These are phyloP conservation scores for Bimastos eiseni DNA, from an alignment of 2,888 invertebrate species.

Conservation along the genomic window DNA sequence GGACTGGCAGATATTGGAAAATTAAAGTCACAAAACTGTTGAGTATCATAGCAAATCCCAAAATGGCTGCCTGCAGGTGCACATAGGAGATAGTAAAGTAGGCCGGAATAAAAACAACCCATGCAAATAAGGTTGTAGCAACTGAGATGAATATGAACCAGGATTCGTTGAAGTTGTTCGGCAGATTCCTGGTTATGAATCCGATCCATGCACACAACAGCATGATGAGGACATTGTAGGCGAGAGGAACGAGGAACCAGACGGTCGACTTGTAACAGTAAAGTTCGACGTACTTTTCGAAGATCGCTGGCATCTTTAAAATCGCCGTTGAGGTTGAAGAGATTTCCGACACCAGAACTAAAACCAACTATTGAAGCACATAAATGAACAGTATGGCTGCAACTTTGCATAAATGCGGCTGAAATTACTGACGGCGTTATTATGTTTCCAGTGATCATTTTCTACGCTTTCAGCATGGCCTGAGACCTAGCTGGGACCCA, in stretches of 20 bases:
- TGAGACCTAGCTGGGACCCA: no score
- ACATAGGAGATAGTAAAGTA: slow-evolving; percentile 38
- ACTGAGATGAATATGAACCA: slow-evolving; percentile 43
- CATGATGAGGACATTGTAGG: slow-evolving; percentile 37
- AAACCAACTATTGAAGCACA: background rate
- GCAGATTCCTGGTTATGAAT: slow-evolving; percentile 40
- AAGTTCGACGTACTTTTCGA: slow-evolving; percentile 9
- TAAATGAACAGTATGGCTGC: no score
- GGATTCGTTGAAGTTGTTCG: slow-evolving; percentile 43
- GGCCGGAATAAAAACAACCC: slow-evolving; percentile 40
- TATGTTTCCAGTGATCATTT: no score
- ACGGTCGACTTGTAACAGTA: slow-evolving; percentile 37
- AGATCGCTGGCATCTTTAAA: background rate
- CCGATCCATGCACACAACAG: slow-evolving; percentile 36
- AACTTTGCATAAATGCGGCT: no score
- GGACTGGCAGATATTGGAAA: slow-evolving; percentile 36
- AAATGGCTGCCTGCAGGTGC: slow-evolving; percentile 32
- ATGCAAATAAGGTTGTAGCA: slow-evolving; percentile 38
- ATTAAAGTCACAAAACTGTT: slow-evolving; percentile 34
- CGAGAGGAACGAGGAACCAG: slow-evolving; percentile 48
- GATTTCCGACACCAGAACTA: background rate
- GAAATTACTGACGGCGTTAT: no score
- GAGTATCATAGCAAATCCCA: slow-evolving; percentile 35
- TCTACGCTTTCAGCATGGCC: no score
- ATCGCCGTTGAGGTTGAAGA: background rate